Evolutionary conservation across 2,113 vertebrate species (phyloP), one percentile per base, ranked within the genome.

Genomic region (Gracilinanus agilis): DNA sequence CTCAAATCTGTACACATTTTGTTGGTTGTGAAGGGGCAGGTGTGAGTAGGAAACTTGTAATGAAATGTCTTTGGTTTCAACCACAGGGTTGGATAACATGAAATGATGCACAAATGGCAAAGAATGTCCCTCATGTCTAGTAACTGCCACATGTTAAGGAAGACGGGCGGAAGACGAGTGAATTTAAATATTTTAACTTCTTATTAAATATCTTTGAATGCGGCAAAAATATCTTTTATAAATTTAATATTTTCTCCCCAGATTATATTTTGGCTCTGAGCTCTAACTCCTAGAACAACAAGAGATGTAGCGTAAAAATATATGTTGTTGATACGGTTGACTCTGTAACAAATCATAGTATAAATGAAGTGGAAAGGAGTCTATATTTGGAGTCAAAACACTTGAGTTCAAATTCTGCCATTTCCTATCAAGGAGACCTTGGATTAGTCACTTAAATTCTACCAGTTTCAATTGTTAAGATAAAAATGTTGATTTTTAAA

Each of bases 21-120:
- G 91, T 44, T 94, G 23, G 25, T 88, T 88, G 29, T 12, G 9
- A 12, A 67, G 29, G 29, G 29, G 2, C 10, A 67, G 29, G 29
- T 29, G 9, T 34, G 27, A 34, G 58, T 61, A 61, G 10, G 27
- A 34, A 12, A 34, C 12, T 67, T 67, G 12, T 91, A 92, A 44
- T 34, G 24, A 55, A 5, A 29, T n/a, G 12, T 53, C 24, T 53
- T 95, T 92, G 55, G 1, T 89, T 88, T 3, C 89, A 91, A 40
- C 9, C 93, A 89, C 6, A 53, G 7, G 0, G 9, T 91, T 40
- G 44, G 13, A 75, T 54, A 54, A 11, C 12, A 67, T 53, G 90
- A 96, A 53, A 75, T 93, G 92, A 88, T 91, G 16, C 29, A 88
- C 93, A 91, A 94, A 93, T 8, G 88, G 3, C 56, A 90, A 94